Evolutionary conservation across 2,797 vertebrate genomes (phyloP).

Genomic region (Malurus leucopterus): DNA sequence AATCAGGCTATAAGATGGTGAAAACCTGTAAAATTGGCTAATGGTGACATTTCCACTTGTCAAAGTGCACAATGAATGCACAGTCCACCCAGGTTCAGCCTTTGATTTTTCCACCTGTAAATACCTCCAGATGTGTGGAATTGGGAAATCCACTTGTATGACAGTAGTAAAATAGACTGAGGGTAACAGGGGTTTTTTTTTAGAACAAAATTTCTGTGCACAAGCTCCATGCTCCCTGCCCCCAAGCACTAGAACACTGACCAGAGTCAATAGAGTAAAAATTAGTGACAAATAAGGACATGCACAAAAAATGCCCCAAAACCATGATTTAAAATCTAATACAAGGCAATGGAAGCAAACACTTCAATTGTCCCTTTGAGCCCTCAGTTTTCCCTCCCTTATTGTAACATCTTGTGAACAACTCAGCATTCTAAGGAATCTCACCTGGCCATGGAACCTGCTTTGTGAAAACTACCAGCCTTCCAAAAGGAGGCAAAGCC

Average conservation of each 20-base stretch:
- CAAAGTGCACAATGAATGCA: no score
- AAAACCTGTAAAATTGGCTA: neutral
- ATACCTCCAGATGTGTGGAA: accelerated
- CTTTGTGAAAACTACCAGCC: neutral
- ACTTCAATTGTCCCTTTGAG: neutral
- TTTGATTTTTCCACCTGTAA: neutral
- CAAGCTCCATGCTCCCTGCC: no score
- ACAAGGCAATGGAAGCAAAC: neutral
- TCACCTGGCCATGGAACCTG: neutral
- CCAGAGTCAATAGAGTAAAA: neutral
- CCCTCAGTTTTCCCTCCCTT: neutral
- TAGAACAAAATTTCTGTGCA: neutral
- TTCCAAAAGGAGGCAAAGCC: neutral
- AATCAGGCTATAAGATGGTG: neutral
- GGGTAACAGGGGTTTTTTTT: neutral
- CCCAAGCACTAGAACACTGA: neutral
- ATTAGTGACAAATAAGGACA: neutral
- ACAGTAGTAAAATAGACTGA: neutral
- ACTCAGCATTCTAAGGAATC: no score
- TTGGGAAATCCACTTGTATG: neutral
- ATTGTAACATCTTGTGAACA: neutral
- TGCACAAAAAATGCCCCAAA: neutral
- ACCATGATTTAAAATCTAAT: neutral
- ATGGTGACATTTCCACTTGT: neutral
- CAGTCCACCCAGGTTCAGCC: no score